Evolutionary conservation across 2,888 invertebrate species (phyloP).

Genomic region (Actias luna): DNA sequence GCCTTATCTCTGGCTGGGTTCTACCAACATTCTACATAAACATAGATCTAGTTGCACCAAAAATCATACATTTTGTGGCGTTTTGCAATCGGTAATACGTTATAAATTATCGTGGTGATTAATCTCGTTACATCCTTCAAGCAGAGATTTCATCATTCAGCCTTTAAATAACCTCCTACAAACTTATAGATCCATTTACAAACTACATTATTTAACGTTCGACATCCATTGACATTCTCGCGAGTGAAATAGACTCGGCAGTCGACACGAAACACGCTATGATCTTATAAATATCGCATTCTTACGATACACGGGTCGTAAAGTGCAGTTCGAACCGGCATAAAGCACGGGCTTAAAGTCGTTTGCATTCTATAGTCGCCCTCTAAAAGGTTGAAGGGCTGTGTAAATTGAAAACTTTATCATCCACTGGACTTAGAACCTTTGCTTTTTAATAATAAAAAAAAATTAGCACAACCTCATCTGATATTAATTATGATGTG

Average conservation of each 20-base stretch:
- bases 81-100: not conserved
- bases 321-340: slow-evolving; percentile 24
- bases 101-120: not conserved
- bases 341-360: slow-evolving; percentile 14
- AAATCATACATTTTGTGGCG: too few relatives aligned
- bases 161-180: not conserved
- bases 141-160: not conserved
- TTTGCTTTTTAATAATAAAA: not conserved
- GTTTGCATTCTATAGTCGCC: slow-evolving; percentile 9
- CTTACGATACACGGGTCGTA: slow-evolving; percentile 41
- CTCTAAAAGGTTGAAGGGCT: slow-evolving; percentile 9
- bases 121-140: not conserved
- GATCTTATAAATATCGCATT: slow-evolving; percentile 45
- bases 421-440: not conserved
- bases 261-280: slow-evolving; percentile 39
- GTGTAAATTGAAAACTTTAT: slow-evolving; percentile 5
- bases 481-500: too few relatives aligned
- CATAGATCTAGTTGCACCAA: too few relatives aligned
- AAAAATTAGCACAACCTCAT: too few relatives aligned
- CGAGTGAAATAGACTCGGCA: slow-evolving; percentile 37
- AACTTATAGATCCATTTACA: not conserved
- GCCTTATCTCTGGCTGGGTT: too few relatives aligned
- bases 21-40: too few relatives aligned
- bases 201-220: slow-evolving; percentile 2
- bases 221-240: slow-evolving; percentile 36